Conservation (phyloP, 2,888 invertebrate genomes). For the Trachelus stipa region DNA sequence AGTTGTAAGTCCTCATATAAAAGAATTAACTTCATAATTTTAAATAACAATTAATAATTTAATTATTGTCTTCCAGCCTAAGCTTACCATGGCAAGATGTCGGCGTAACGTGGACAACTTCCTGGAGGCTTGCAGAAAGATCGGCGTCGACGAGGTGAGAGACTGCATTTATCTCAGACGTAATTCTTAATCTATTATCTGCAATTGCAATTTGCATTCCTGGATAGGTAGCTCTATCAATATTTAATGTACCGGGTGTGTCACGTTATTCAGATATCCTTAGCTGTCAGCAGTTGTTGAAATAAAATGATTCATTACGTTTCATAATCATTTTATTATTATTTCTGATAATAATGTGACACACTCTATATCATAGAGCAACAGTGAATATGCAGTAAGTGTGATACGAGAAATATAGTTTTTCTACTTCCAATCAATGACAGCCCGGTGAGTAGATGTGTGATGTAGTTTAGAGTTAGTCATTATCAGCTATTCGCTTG, state of each 20-base stretch:
- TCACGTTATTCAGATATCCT: not conserved
- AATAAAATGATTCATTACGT: not conserved
- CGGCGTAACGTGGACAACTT: constrained; percentile 96
- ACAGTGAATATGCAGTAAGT: not conserved
- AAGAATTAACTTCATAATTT: constrained; percentile 6
- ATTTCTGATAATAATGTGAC: not conserved
- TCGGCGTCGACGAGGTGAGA: constrained; percentile 94
- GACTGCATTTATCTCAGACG: constrained; percentile 25
- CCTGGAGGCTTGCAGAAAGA: constrained; percentile 91
- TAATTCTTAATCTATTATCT: not conserved
- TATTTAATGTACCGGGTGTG: not conserved
- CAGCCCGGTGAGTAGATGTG: not conserved
- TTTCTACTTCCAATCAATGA: not conserved
- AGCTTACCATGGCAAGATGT: constrained; percentile 94
- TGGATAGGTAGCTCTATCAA: not conserved
- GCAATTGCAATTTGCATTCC: not conserved
- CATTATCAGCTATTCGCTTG: not conserved
- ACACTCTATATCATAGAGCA: not conserved
- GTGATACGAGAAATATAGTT: not conserved
- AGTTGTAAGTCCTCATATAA: constrained; percentile 74
- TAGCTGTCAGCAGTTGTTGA: not conserved
- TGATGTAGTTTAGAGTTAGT: not conserved
- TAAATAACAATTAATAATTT: not conserved
- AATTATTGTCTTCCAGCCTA: constrained; percentile 77
- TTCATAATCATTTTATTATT: not conserved